These are phyloP conservation scores for Elegia similella DNA, from an alignment of 2,888 invertebrate genomes.

Conservation along the genomic window DNA sequence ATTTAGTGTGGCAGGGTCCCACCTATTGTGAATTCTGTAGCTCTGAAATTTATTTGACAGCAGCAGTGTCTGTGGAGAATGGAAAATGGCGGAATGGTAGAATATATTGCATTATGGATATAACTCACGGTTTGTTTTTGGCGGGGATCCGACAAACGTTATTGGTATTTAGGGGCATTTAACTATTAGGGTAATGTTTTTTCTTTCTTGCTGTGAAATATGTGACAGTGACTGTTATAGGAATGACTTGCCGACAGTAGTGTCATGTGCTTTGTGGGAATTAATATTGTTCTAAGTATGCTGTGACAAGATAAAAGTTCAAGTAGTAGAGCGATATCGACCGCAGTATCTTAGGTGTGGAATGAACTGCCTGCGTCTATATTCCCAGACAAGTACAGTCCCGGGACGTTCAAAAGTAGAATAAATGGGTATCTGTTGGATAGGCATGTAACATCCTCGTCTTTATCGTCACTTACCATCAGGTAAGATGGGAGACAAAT, in stretches of 20 bases:
- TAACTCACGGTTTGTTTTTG: slow-evolving; percentile 82
- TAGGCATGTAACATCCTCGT: no score
- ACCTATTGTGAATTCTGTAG: slow-evolving; percentile 78
- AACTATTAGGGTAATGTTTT: slow-evolving; percentile 66
- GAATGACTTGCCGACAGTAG: slow-evolving; percentile 62
- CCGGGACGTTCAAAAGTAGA: no score
- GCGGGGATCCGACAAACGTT: slow-evolving; percentile 79
- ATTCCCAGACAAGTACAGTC: no score
- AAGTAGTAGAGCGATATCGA: not conserved
- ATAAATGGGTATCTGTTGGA: no score
- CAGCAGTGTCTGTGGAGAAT: slow-evolving; percentile 79
- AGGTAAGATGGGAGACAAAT: no score
- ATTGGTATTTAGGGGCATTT: slow-evolving; percentile 79
- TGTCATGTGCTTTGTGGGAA: slow-evolving; percentile 65
- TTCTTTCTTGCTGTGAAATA: slow-evolving; percentile 60
- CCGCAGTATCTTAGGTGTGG: no score
- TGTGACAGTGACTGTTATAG: slow-evolving; percentile 57
- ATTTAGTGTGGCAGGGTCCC: slow-evolving; percentile 57
- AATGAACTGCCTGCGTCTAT: no score
- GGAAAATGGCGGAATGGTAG: slow-evolving; percentile 78
- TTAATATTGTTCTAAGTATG: slow-evolving; percentile 62
- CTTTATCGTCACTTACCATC: no score
- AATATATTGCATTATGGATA: slow-evolving; percentile 74
- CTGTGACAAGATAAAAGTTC: slow-evolving; percentile 29
- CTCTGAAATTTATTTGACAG: slow-evolving; percentile 81